Conservation (phyloP, 2,888 invertebrate species). For the Caenorhabditis drosophilae region DNA sequence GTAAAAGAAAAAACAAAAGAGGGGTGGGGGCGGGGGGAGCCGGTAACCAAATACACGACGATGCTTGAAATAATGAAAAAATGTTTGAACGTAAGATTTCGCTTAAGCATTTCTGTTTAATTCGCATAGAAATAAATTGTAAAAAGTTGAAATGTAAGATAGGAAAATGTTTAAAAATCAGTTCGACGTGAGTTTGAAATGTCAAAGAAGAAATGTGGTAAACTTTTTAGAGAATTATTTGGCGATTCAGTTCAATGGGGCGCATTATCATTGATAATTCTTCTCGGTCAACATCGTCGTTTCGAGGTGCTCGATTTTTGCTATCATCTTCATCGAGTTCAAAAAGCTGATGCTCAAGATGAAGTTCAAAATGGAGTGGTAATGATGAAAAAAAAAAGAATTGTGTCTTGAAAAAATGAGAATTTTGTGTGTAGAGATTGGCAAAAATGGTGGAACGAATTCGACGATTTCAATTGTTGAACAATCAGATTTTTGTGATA, state of each 20-base stretch:
- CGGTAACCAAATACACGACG: too few species aligned
- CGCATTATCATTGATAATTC: slow-evolving; percentile 91
- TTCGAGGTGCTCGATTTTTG: slow-evolving; percentile 83
- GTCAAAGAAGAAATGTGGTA: too few species aligned
- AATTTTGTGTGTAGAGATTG: slow-evolving; percentile 76
- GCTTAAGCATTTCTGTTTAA: slow-evolving; percentile 6
- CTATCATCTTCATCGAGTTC: slow-evolving; percentile 93
- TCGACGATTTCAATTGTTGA: slow-evolving; percentile 93
- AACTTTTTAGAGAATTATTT: slow-evolving; percentile 84
- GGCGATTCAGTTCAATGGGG: slow-evolving; percentile 99
- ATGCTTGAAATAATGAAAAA: background rate
- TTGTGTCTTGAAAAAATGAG: background rate
- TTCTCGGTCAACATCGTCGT: slow-evolving; percentile 90
- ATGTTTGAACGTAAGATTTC: background rate
- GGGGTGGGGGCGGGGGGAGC: too few species aligned
- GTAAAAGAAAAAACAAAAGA: too few species aligned
- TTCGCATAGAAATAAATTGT: too few species aligned
- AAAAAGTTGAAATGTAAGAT: background rate
- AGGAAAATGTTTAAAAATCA: background rate
- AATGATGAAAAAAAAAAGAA: slow-evolving; percentile 1
- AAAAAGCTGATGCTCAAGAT: slow-evolving; percentile 92
- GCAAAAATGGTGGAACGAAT: slow-evolving; percentile 97
- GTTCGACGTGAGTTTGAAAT: too few species aligned
- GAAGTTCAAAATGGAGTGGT: slow-evolving; percentile 88
- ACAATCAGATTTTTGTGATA: slow-evolving; percentile 76